Base-by-base conservation (phyloP, 2,888 invertebrate genomes). In the Cylloceria caligata region DNA sequence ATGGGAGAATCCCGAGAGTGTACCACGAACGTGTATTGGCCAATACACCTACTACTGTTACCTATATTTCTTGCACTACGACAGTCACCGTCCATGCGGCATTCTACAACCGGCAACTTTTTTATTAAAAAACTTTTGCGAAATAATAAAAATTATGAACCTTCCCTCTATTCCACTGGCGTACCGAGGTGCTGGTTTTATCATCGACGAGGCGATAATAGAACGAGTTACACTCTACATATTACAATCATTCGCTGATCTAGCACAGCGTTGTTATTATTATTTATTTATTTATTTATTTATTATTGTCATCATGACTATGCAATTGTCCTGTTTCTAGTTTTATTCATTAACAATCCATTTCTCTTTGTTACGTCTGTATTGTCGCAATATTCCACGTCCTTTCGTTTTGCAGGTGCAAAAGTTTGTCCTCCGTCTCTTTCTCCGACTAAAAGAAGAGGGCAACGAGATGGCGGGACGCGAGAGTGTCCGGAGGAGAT, bases 61-160 rank as follows among this genome's bases (percentile, higher is more conserved):
- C 64, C 52, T 36, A 71, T 57, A 75, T 65, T 75, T 42, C 64
- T 69, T 64, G 55, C 57, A 67, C 71, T 65, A 49, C 42, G 47
- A 30, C 74, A 75, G 69, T 77, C 81, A 81, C 82, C 34, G 78
- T 74, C 21, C 72, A 16, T 30, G 55, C 52, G 62, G 60, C 82
- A 84, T 85, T 75, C 79, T 81, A 81, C 81, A 69, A 68, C 83
- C 84, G 81, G 86, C 86, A 92, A 92, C 91, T 92, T 92, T 92
- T 92, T 92, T 92, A 92, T 91, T 92, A 92, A 92, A 92, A 92
- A 92, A 91, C 89, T 92, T 91, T 90, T 90, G 90, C 87, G 80
- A 84, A 84, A 84, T 84, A 82, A 84, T 84, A 84, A 84, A 84
- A 84, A 84, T 84, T 84, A 84, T 82, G 57, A n/a, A n/a, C n/a